These are phyloP conservation scores for Mirza zaza DNA, from an alignment of 2,113 vertebrate species.

Conservation along the genomic window DNA sequence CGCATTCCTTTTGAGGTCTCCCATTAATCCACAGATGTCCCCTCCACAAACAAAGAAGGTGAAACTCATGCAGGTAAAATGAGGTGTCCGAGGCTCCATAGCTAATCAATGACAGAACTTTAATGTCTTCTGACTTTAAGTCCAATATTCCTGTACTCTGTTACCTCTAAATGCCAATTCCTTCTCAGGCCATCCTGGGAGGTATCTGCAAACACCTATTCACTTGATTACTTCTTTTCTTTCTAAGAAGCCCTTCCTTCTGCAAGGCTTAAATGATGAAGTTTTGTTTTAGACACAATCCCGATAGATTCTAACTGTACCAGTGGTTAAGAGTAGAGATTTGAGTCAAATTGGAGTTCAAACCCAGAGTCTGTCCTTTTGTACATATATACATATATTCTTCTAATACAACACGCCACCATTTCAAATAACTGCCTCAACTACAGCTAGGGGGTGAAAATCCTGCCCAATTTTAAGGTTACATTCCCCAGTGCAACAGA, in stretches of 20 bases:
- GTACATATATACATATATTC: neutral
- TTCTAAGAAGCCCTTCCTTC: neutral
- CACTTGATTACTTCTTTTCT: neutral
- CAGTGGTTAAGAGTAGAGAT: neutral
- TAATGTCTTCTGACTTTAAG: neutral
- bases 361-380: slow-evolving; percentile 11
- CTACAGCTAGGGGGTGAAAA: neutral
- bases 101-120: neutral
- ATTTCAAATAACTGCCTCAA: neutral
- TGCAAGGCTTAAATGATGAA: neutral
- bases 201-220: neutral
- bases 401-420: neutral
- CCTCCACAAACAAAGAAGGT: neutral
- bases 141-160: neutral
- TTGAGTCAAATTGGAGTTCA: neutral
- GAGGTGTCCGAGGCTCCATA: neutral
- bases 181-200: neutral
- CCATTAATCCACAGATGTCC: neutral
- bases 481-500: neutral
- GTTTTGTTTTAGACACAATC: neutral
- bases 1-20: neutral
- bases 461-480: neutral
- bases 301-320: neutral
- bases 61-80: neutral
- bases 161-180: neutral